These are phyloP conservation scores for Myrmecophaga tridactyla DNA, from an alignment of 2,113 vertebrate species.

Conservation along the genomic window DNA sequence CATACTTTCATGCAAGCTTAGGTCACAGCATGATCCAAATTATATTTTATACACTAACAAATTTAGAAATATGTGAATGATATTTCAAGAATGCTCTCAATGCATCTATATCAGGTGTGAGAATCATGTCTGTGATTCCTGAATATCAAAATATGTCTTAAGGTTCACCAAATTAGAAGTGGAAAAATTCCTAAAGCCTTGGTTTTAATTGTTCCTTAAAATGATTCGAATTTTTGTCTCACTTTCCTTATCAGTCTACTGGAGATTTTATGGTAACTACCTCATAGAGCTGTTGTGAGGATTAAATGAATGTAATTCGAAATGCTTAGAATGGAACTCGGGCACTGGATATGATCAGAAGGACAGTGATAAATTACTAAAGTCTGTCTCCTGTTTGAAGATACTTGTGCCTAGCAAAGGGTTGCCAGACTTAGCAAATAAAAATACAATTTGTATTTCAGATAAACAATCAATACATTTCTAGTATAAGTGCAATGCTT, in stretches of 20 bases:
- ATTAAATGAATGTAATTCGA: not conserved
- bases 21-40: not conserved
- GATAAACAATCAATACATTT: not conserved
- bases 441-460: conserved; percentile 8
- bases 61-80: not conserved
- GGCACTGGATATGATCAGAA: not conserved
- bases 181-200: not conserved
- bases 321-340: not conserved
- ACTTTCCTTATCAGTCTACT: not conserved
- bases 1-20: not conserved
- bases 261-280: not conserved
- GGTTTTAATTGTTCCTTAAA: not conserved
- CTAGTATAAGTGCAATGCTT: not conserved
- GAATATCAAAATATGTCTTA: not conserved
- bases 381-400: not conserved
- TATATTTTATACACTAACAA: not conserved
- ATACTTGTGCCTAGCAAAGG: not conserved
- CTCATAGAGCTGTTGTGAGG: not conserved
- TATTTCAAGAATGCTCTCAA: not conserved
- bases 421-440: not conserved
- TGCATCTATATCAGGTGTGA: not conserved
- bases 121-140: not conserved
- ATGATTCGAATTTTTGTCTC: not conserved
- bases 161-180: not conserved
- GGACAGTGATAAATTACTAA: no score